A percentile compares a stretch with the other conserved stretches of the same genome.
phyloP scores from a whole-genome alignment of 2,888 invertebrate species.

The Apamea anceps region DNA sequence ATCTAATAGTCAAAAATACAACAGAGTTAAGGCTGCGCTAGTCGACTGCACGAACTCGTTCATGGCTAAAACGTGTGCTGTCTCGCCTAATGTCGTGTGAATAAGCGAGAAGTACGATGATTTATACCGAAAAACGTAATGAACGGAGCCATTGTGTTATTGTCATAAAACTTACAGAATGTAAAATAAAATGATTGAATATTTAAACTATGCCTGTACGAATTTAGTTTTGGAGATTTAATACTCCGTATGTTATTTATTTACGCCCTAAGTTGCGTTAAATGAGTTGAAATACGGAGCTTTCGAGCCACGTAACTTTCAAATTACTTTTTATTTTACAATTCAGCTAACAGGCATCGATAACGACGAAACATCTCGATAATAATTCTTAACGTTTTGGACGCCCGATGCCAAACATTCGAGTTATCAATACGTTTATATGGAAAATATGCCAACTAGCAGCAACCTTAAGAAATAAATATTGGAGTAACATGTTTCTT shows the following conservation, averaged over 20 bases:
- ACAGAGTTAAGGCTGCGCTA: constrained; percentile 27
- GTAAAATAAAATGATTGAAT: background rate
- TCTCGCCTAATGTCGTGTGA: background rate
- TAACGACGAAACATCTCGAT: background rate
- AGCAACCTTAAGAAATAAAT: background rate
- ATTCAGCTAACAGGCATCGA: background rate
- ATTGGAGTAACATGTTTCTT: constrained; percentile 24
- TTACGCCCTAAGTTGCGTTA: background rate
- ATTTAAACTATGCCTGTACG: background rate
- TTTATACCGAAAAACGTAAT: background rate
- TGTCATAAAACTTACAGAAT: background rate
- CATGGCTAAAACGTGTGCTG: background rate
- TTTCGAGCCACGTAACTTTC: background rate
- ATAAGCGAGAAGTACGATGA: background rate
- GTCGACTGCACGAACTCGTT: background rate
- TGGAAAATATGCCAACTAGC: constrained; percentile 2
- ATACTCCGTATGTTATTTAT: too few relatives aligned
- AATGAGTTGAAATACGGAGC: background rate
- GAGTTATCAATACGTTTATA: background rate
- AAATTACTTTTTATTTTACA: background rate
- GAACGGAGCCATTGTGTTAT: background rate
- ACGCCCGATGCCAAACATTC: background rate
- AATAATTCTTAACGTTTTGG: background rate
- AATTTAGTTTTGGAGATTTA: background rate
- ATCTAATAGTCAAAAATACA: constrained; percentile 23